A percentile compares a stretch with the other conserved stretches of the same genome.
phyloP scores from a whole-genome alignment of 2,113 vertebrate species.

The Zapornia atra region DNA sequence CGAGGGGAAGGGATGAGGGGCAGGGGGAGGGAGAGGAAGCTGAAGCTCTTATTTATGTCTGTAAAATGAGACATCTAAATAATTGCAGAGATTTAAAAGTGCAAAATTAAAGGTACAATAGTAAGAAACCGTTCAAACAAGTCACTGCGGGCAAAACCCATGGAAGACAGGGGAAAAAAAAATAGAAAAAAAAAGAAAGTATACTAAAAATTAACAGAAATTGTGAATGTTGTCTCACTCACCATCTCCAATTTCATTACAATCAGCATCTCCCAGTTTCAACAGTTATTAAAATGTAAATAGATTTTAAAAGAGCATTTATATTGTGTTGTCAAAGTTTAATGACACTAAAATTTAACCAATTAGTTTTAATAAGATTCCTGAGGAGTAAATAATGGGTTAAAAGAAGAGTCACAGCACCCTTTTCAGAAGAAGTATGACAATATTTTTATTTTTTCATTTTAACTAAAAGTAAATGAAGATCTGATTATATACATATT shows the following conservation, averaged over 20 bases:
- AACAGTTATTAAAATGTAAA: background rate
- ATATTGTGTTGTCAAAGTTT: background rate
- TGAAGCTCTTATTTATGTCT: background rate
- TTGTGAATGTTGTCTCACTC: background rate
- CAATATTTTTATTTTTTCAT: background rate
- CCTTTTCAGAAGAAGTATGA: background rate
- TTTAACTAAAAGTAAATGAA: background rate
- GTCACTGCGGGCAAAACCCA: accelerated
- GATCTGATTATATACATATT: background rate
- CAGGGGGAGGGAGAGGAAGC: accelerated
- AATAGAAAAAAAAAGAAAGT: background rate
- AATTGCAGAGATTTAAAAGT: background rate
- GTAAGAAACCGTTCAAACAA: background rate
- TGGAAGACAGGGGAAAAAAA: background rate
- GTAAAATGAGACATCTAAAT: background rate
- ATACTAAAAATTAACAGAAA: background rate
- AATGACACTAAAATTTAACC: background rate
- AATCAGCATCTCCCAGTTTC: background rate
- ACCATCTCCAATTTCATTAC: background rate
- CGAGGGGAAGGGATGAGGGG: too few relatives aligned
- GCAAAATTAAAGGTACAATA: background rate
- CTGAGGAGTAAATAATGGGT: background rate
- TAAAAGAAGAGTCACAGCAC: background rate
- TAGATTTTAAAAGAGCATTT: accelerated
- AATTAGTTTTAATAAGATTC: background rate